Evolutionary conservation across 2,113 vertebrate species (phyloP).

Genomic region (Lepus timidus): DNA sequence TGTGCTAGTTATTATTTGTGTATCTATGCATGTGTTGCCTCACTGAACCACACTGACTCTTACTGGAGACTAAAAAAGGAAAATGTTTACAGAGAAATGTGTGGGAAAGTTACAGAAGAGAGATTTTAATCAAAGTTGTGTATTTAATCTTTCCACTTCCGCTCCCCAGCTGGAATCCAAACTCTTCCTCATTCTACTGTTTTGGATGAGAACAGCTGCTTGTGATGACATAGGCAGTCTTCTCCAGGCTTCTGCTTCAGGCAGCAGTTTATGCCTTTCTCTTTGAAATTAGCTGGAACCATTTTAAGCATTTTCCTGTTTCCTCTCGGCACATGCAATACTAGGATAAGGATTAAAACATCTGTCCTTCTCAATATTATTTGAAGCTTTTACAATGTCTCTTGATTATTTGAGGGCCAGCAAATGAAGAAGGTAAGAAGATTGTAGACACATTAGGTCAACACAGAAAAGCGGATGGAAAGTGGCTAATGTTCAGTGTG

Average conservation of each 20-base stretch:
- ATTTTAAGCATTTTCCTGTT: conserved; percentile 79
- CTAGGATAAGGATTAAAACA: conserved; percentile 68
- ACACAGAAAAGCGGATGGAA: conserved; percentile 18
- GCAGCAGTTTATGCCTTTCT: conserved; percentile 75
- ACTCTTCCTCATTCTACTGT: conserved; percentile 56
- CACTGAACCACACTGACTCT: conserved; percentile 45
- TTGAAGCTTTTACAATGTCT: conserved; percentile 57
- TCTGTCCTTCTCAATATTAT: conserved; percentile 66
- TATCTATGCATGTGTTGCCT: conserved; percentile 52
- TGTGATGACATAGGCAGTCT: conserved; percentile 74
- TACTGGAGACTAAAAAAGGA: conserved; percentile 52
- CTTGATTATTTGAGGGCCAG: conserved; percentile 60
- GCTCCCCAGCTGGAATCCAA: conserved; percentile 66
- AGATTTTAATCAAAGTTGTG: conserved; percentile 79
- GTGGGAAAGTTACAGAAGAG: conserved; percentile 70
- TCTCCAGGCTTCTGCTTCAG: conserved; percentile 74
- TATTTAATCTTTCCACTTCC: conserved; percentile 73
- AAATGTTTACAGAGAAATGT: conserved; percentile 73
- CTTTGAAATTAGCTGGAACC: conserved; percentile 73
- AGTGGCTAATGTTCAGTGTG: conserved; percentile 9
- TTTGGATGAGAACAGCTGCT: conserved; percentile 80
- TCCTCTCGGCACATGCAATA: conserved; percentile 70
- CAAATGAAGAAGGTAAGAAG: conserved; percentile 61
- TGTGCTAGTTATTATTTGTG: not conserved
- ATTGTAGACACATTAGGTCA: not conserved